A percentile compares a stretch with the other conserved stretches of the same genome.
Conservation (phyloP, 2,888 invertebrate species). For the Erebia epiphron region DNA sequence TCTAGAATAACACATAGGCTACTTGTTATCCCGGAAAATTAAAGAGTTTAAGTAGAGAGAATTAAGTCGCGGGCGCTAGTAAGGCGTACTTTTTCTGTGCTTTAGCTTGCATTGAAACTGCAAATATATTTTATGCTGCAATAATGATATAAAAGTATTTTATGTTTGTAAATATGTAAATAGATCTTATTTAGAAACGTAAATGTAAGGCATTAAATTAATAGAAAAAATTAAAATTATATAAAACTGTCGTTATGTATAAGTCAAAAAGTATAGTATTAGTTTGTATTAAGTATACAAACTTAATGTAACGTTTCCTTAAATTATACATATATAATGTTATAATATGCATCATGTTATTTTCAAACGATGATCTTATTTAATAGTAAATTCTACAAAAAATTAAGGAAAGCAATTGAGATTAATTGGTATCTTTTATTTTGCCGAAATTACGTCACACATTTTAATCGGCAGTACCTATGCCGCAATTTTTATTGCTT, state of each 20-base stretch:
- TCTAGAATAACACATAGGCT: too few species aligned
- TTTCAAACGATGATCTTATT: conserved; percentile 11
- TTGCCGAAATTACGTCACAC: neutral
- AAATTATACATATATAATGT: neutral
- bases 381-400: conserved; percentile 2
- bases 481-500: conserved; percentile 1
- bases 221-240: neutral
- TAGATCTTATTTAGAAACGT: neutral
- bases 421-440: conserved; percentile 11
- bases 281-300: neutral
- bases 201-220: neutral
- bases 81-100: too few species aligned
- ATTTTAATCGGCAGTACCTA: neutral
- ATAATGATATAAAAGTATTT: too few species aligned
- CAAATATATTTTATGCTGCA: too few species aligned
- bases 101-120: too few species aligned
- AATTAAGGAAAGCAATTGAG: neutral
- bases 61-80: too few species aligned
- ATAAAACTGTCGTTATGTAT: neutral
- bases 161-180: conserved; percentile 15
- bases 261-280: neutral
- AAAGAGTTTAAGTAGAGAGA: too few species aligned
- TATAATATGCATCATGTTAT: neutral
- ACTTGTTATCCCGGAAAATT: too few species aligned
- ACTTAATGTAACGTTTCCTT: neutral